Evolutionary conservation across 2,888 invertebrate genomes (phyloP).

Genomic region (Tineola bisselliella): DNA sequence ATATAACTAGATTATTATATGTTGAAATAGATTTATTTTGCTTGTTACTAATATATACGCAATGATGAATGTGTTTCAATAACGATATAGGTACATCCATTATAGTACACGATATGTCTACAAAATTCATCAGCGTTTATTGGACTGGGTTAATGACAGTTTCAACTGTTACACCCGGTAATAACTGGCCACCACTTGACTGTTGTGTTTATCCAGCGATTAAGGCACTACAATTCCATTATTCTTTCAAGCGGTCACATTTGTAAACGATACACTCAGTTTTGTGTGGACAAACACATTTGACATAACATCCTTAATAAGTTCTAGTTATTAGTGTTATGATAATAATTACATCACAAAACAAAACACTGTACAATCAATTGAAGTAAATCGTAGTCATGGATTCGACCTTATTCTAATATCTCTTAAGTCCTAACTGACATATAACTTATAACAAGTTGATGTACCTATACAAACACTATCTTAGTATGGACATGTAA

Average conservation of each 20-base stretch:
- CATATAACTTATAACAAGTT: too few species aligned
- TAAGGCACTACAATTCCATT: constrained; percentile 17
- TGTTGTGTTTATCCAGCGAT: constrained; percentile 18
- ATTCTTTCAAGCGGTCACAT: constrained; percentile 18
- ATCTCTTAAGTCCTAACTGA: too few species aligned
- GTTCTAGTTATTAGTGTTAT: not conserved
- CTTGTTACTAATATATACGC: too few species aligned
- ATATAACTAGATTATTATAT: too few species aligned
- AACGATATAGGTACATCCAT: not conserved
- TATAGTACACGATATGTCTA: not conserved
- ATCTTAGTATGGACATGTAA: too few species aligned
- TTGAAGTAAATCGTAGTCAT: too few species aligned
- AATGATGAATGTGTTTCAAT: not conserved
- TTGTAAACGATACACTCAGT: constrained; percentile 16
- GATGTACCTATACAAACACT: too few species aligned
- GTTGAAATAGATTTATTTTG: too few species aligned
- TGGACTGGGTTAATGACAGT: constrained; percentile 17
- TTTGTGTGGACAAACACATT: constrained; percentile 19
- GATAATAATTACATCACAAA: too few species aligned
- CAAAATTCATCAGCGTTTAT: constrained; percentile 18
- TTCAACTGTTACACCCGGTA: not conserved
- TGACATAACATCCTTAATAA: constrained; percentile 12
- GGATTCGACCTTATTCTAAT: too few species aligned
- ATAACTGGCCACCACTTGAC: constrained; percentile 6
- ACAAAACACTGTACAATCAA: too few species aligned